Evolutionary conservation across 2,888 invertebrate genomes (phyloP).

Genomic region (Entomobrya multifasciata): DNA sequence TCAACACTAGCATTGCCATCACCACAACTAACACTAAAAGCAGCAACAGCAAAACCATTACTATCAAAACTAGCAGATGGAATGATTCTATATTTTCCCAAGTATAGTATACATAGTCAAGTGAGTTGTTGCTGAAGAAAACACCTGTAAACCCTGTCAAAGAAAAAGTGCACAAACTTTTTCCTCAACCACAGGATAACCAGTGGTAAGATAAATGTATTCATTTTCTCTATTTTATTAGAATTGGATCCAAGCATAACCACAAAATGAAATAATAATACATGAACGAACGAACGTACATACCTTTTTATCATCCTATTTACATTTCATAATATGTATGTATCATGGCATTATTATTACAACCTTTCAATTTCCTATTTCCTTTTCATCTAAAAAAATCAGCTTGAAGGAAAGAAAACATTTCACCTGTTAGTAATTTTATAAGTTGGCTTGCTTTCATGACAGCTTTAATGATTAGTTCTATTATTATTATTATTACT

Average conservation of each 20-base stretch:
- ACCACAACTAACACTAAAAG: no score
- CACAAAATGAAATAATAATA: no score
- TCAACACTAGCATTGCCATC: background rate
- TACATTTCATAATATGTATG: no score
- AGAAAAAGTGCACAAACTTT: background rate
- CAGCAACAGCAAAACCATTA: background rate
- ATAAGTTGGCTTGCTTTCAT: background rate
- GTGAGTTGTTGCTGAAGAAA: background rate
- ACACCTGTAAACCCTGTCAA: slow-evolving; percentile 23
- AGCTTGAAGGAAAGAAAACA: no score
- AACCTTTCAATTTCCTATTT: no score
- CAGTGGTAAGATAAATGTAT: slow-evolving; percentile 19
- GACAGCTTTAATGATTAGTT: background rate
- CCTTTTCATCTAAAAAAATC: no score
- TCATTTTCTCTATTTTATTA: background rate
- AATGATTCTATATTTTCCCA: no score
- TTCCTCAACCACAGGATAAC: background rate
- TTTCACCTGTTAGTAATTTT: no score
- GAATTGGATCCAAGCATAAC: background rate
- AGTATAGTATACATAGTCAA: no score
- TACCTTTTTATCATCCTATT: background rate
- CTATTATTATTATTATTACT: slow-evolving; percentile 5
- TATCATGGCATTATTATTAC: no score
- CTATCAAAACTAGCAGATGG: background rate
- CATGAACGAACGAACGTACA: no score